Base-by-base conservation (phyloP, 2,888 invertebrate species). In the Bugula neritina region DNA sequence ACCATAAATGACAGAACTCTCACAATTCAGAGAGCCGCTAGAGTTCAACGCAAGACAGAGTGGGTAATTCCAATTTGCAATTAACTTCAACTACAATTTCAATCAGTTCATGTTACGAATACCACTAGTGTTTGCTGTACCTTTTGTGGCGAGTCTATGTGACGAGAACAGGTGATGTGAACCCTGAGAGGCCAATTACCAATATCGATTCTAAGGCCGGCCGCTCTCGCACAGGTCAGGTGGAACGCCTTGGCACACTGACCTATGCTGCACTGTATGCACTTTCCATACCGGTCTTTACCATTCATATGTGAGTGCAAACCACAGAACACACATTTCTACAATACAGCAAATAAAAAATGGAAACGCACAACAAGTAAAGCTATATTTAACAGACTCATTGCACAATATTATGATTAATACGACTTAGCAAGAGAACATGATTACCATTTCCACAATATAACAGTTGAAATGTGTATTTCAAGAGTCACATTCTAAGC, bases 161-260 rank as follows among this genome's bases (percentile, higher is more conserved):
- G 85, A 72, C 78, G 78, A 2, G 76, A 75, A 74, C 86, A 86
- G 17, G 82, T 82, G 69, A 84, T 80, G 72, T 82, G 79, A 13
- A 84, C 79, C 10, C 83, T 81, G 35, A 78, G 78, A 0, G 86
- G 85, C 82, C 84, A 85, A 73, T 84, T 43, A 25, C 70, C 70
- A 5, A 70, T 23, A 23, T 70, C 70, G n/a, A 70, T 54, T 52
- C 43, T 70, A 5, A 70, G 52, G 2, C 88, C 88, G 54, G 87
- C 86, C 10, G 86, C 84, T 34, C 87, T 84, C 23, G 87, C 89
- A 79, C 89, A 89, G 0, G 88, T 88, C 0, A 87, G 85, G 80
- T 89, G 89, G 79, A 88, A 88, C 34, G 86, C 80, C 3, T 83
- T 79, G 0, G 80, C 80, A 77, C 89, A 89, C 23, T 83, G 75